Conservation (phyloP, 2,797 vertebrate species). For the Sebastolobus altivelis region DNA sequence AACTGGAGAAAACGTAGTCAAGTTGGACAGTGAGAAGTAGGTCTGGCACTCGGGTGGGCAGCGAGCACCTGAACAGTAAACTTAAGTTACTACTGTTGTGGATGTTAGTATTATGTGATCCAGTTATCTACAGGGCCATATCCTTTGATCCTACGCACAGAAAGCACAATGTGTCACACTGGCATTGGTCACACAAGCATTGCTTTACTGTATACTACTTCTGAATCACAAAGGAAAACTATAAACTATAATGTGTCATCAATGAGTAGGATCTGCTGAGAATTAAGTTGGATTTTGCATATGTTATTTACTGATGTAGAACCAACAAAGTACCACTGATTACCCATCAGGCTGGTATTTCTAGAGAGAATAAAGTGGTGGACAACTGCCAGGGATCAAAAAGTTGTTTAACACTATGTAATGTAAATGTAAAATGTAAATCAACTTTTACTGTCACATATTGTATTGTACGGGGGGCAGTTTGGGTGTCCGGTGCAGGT, state of each 20-base stretch:
- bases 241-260: background rate
- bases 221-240: background rate
- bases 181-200: background rate
- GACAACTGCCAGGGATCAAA: background rate
- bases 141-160: background rate
- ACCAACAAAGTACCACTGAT: background rate
- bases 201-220: background rate
- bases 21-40: background rate
- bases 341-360: background rate
- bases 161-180: background rate
- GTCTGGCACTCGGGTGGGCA: background rate
- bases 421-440: no score
- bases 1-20: conserved; percentile 15
- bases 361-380: conserved; percentile 1
- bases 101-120: background rate
- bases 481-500: no score
- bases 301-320: background rate
- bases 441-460: no score
- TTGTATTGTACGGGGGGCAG: no score
- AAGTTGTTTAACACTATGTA: background rate
- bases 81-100: background rate
- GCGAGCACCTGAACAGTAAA: background rate
- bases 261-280: background rate
- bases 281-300: background rate
- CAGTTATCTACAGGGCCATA: background rate